Conservation (phyloP, 1,140 invertebrate species). For the Rhynchophorus ferrugineus region DNA sequence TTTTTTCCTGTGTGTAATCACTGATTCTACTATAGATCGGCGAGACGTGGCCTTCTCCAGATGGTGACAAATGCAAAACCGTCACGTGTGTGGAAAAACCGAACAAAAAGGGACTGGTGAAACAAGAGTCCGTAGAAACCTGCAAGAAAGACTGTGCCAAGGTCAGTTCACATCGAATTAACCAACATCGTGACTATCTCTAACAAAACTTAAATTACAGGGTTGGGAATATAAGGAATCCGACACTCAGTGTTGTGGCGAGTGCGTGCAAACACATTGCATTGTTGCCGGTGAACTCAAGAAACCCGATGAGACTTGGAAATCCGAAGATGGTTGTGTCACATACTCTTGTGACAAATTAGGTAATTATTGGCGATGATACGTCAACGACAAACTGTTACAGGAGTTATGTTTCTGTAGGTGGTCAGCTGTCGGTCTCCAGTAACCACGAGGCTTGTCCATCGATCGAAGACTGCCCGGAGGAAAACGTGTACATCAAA, state of each 20-base stretch:
- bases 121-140: constrained; percentile 44
- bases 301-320: constrained; percentile 50
- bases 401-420: background rate
- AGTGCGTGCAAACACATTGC: constrained; percentile 59
- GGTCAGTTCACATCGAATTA: constrained; percentile 8
- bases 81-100: constrained; percentile 47
- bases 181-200: background rate
- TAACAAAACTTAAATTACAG: constrained; percentile 20
- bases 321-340: constrained; percentile 59
- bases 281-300: constrained; percentile 50
- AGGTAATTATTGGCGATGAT: constrained; percentile 9
- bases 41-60: constrained; percentile 47
- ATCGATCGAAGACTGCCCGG: constrained; percentile 51
- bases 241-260: constrained; percentile 56
- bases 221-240: constrained; percentile 52
- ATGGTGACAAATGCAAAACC: constrained; percentile 52
- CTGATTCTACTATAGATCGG: constrained; percentile 49
- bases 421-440: constrained; percentile 48
- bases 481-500: constrained; percentile 47
- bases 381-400: background rate
- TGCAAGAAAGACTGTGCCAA: constrained; percentile 49
- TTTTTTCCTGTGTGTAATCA: too few species aligned
- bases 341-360: constrained; percentile 48
- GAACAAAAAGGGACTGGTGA: constrained; percentile 42
- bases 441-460: constrained; percentile 51